Percentiles rank a stretch among this genome's conserved stretches.
phyloP scores from a whole-genome alignment of 92 coral and sea anemone genomes.

The Isaurus tuberculatus region DNA sequence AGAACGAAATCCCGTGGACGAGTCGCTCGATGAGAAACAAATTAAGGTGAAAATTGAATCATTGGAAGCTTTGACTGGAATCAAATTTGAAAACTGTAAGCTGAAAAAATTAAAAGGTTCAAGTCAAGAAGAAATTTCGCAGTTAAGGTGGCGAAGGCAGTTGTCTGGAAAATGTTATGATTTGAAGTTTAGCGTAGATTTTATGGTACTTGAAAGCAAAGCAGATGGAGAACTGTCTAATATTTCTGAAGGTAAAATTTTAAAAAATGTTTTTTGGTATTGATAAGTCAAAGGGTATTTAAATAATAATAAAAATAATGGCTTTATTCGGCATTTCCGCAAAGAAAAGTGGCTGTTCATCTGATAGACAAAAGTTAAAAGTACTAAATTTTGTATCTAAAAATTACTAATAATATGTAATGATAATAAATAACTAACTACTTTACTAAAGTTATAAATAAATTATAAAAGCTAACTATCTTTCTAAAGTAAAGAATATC shows the following conservation, averaged over 20 bases:
- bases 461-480: no score
- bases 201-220: slow-evolving; percentile 72
- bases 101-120: slow-evolving; percentile 45
- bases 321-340: no score
- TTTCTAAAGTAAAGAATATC: no score
- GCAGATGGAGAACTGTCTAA: slow-evolving; percentile 17
- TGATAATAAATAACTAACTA: no score
- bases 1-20: background rate
- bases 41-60: slow-evolving; percentile 54
- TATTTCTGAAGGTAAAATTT: slow-evolving; percentile 16
- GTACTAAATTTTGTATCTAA: no score
- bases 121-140: background rate
- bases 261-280: background rate
- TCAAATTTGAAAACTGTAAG: slow-evolving; percentile 59
- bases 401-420: no score
- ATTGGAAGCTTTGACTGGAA: slow-evolving; percentile 70
- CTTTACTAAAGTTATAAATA: no score
- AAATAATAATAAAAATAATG: no score
- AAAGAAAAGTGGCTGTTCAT: no score
- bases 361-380: no score
- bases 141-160: slow-evolving; percentile 66
- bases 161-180: slow-evolving; percentile 77
- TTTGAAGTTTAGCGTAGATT: slow-evolving; percentile 73
- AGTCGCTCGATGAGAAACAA: slow-evolving; percentile 31
- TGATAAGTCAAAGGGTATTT: background rate